Percentiles rank a stretch among this genome's conserved stretches.
Evolutionary conservation across 2,797 vertebrate genomes (phyloP).

Genomic region (Sebastes umbrosus): DNA sequence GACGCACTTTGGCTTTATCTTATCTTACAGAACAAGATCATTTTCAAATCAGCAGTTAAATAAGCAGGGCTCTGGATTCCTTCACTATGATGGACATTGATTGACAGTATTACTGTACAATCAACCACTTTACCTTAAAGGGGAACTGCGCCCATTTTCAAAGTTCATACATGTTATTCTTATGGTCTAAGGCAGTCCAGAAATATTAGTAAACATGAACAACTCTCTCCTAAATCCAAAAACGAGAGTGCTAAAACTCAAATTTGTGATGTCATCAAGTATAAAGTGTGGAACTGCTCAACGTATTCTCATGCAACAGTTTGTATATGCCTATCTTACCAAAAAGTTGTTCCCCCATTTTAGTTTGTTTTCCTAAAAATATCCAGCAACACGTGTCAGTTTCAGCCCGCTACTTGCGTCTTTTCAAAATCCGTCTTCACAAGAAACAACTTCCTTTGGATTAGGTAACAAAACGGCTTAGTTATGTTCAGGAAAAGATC

Average conservation of each 20-base stretch:
- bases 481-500: too few species aligned
- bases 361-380: too few species aligned
- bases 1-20: background rate
- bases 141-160: background rate
- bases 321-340: fast-evolving
- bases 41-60: slow-evolving; percentile 4
- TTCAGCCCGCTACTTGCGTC: too few species aligned
- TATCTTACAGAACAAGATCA: background rate
- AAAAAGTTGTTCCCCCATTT: too few species aligned
- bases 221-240: background rate
- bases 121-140: background rate
- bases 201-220: background rate
- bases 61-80: background rate
- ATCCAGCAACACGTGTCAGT: too few species aligned
- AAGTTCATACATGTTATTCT: background rate
- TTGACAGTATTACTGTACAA: background rate
- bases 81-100: background rate
- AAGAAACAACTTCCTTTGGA: too few species aligned
- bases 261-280: background rate
- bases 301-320: too few species aligned
- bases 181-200: background rate
- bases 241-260: background rate
- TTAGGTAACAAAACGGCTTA: too few species aligned
- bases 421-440: too few species aligned
- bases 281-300: background rate